Evolutionary conservation across 2,797 vertebrate genomes (phyloP), one percentile per base, ranked within the genome.

Genomic region (Aeoliscus strigatus): DNA sequence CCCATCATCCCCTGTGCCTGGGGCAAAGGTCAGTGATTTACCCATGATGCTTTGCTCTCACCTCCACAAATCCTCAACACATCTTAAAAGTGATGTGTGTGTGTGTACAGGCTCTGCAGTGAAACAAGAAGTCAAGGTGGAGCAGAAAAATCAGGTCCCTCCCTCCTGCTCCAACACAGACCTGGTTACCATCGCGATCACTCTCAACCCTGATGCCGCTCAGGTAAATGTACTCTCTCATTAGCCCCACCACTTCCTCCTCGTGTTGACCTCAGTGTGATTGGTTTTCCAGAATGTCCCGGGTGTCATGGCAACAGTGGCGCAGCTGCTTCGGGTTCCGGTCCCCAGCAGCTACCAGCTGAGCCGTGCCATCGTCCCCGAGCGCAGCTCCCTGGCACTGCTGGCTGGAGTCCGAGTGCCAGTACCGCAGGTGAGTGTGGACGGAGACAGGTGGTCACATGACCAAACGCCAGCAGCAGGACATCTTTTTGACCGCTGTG

Each of bases 201-300:
- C n/a, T n/a, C n/a, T n/a, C n/a, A n/a, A n/a, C n/a, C n/a, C n/a
- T n/a, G n/a, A n/a, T n/a, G 63, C 96, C n/a, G n/a, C n/a, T n/a
- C n/a, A n/a, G n/a, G n/a, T n/a, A n/a, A n/a, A n/a, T n/a, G n/a
- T n/a, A n/a, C n/a, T n/a, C n/a, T n/a, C n/a, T n/a, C n/a, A n/a
- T n/a, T n/a, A n/a, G n/a, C n/a, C n/a, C n/a, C n/a, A n/a, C n/a
- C n/a, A 42, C 24, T 6, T 39, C 10, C 30, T 11, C 11, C 3
- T 27, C 9, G 26, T 32, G 29, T 70, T n/a, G n/a, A n/a, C n/a
- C n/a, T n/a, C n/a, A n/a, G n/a, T n/a, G n/a, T n/a, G n/a, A n/a
- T n/a, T n/a, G n/a, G n/a, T n/a, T n/a, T n/a, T n/a, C n/a, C 55
- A 99, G 96, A 97, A 98, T 76, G 97, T 99, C 11, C 91, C 91